phyloP scores from a whole-genome alignment of 2,797 vertebrate species.

The Schizopygopsis malacanthus region DNA sequence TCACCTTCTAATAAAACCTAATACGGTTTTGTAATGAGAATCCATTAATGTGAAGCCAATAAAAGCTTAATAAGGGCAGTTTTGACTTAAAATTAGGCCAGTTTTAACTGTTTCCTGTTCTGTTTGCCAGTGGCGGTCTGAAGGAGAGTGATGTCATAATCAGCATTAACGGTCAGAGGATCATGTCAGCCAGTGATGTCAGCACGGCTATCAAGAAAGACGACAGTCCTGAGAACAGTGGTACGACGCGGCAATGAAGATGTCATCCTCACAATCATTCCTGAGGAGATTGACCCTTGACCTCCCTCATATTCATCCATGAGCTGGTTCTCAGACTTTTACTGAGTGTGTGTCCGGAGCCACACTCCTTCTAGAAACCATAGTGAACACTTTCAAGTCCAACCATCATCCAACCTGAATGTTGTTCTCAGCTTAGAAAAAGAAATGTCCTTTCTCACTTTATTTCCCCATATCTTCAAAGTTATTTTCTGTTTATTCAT shows the following conservation, averaged over 20 bases:
- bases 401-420: constrained; percentile 13
- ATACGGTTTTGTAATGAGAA: background rate
- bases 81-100: background rate
- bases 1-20: background rate
- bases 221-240: constrained; percentile 81
- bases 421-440: background rate
- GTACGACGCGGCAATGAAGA: constrained; percentile 95
- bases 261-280: constrained; percentile 86
- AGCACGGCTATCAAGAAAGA: constrained; percentile 89
- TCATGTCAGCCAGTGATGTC: constrained; percentile 90
- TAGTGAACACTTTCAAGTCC: constrained; percentile 43
- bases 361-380: constrained; percentile 61
- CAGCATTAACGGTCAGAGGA: constrained; percentile 90
- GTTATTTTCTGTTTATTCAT: constrained; percentile 2
- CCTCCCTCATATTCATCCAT: constrained; percentile 61
- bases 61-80: background rate
- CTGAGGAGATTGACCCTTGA: constrained; percentile 92
- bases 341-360: constrained; percentile 59
- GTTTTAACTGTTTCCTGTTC: background rate
- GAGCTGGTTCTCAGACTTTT: constrained; percentile 79
- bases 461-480: background rate
- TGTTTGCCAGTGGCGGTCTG: constrained; percentile 85
- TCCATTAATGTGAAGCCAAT: background rate
- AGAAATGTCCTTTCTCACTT: background rate
- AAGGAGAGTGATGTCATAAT: constrained; percentile 94